Evolutionary conservation across 2,113 vertebrate species (phyloP).

Genomic region (Mus pahari): DNA sequence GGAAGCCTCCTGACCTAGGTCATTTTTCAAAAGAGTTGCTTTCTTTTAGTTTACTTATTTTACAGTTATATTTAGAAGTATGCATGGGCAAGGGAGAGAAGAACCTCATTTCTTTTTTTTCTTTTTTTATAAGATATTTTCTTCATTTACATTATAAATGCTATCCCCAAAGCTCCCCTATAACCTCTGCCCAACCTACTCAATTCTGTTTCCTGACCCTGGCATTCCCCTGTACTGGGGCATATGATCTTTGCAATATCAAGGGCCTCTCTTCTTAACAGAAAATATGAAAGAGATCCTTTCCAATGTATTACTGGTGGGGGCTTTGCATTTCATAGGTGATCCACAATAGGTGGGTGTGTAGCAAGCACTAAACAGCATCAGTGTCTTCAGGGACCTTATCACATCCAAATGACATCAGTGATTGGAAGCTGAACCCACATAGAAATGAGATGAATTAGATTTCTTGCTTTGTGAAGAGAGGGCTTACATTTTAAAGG

Average conservation of each 20-base stretch:
- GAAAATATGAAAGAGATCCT: slow-evolving; percentile 22
- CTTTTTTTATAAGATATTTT: too few species aligned
- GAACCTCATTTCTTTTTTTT: not conserved
- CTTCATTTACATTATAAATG: too few species aligned
- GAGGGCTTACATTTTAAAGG: not conserved
- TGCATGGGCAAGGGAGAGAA: slow-evolving; percentile 19
- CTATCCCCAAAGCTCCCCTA: too few species aligned
- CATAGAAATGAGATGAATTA: not conserved
- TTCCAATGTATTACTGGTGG: not conserved
- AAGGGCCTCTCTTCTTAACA: too few species aligned
- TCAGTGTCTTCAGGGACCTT: not conserved
- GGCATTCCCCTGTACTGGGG: too few species aligned
- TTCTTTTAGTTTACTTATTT: slow-evolving; percentile 63
- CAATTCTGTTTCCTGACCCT: too few species aligned
- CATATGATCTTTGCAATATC: too few species aligned
- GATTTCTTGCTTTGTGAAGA: not conserved
- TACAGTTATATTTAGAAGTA: slow-evolving; percentile 32
- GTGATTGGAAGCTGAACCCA: not conserved
- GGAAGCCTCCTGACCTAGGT: slow-evolving; percentile 68
- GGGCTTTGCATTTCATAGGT: not conserved
- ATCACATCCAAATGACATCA: not conserved
- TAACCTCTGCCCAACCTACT: too few species aligned
- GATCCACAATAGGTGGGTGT: not conserved
- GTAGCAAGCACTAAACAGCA: not conserved
- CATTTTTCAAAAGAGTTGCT: slow-evolving; percentile 64